Percentiles rank a stretch among this genome's conserved stretches.
phyloP scores from a whole-genome alignment of 2,888 invertebrate genomes.

The Leucophenga maculata region DNA sequence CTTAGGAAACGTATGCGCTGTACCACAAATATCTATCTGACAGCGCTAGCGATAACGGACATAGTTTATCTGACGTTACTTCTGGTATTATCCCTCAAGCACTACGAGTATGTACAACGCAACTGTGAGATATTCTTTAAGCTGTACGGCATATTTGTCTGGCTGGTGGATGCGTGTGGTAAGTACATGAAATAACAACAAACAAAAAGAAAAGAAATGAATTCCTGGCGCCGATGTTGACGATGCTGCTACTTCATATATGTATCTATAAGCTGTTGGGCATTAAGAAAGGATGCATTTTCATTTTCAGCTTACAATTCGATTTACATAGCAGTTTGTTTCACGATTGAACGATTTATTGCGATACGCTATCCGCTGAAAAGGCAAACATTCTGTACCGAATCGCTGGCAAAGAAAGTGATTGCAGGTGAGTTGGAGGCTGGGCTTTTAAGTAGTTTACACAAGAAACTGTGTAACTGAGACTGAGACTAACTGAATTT shows the following conservation, averaged over 20 bases:
- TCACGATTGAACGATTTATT: constrained; percentile 83
- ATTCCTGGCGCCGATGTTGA: constrained; percentile 40
- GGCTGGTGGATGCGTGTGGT: constrained; percentile 80
- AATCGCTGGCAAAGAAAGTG: constrained; percentile 79
- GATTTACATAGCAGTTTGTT: constrained; percentile 83
- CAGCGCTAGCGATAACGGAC: constrained; percentile 82
- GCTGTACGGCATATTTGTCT: constrained; percentile 76
- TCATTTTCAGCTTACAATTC: constrained; percentile 76
- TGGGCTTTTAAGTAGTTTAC: not conserved
- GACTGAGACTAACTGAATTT: too few species aligned
- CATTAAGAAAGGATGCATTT: constrained; percentile 32
- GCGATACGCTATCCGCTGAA: constrained; percentile 83
- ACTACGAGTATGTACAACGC: constrained; percentile 75
- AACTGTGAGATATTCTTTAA: constrained; percentile 76
- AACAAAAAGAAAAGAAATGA: too few species aligned
- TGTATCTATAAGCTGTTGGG: not conserved
- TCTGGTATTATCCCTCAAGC: constrained; percentile 77
- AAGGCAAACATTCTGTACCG: constrained; percentile 80
- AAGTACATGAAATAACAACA: constrained; percentile 67
- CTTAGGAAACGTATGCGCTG: constrained; percentile 79
- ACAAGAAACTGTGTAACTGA: too few species aligned
- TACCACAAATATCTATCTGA: constrained; percentile 83
- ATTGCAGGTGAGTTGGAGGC: constrained; percentile 72
- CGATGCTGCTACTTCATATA: constrained; percentile 28
- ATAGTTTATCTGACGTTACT: constrained; percentile 79